phyloP scores from a whole-genome alignment of 2,797 vertebrate species.

The Myiothlypis coronata region DNA sequence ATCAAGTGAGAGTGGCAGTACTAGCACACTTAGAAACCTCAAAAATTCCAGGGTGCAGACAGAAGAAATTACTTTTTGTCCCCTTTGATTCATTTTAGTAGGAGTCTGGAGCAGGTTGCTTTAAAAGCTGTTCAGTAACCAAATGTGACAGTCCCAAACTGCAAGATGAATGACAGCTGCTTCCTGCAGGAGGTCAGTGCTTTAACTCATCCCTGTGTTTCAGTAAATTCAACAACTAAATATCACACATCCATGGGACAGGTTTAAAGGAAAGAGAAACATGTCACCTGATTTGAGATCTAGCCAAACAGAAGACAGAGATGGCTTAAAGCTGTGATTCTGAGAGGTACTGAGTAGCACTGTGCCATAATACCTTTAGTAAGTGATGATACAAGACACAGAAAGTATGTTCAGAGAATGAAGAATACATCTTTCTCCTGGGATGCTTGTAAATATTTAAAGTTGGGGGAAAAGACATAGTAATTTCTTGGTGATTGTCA shows the following conservation, averaged over 20 bases:
- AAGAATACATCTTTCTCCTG: not conserved
- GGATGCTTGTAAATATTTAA: slow-evolving; percentile 17
- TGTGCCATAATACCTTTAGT: not conserved
- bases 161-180: not conserved
- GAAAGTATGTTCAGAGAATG: not conserved
- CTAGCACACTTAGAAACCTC: not conserved
- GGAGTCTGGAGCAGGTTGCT: not conserved
- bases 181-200: not conserved
- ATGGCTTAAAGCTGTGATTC: not conserved
- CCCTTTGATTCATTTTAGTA: not conserved
- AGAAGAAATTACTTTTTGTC: not conserved
- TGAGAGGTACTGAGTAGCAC: not conserved
- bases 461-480: not conserved
- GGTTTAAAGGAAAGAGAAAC: not conserved
- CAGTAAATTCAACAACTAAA: not conserved
- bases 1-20: not conserved
- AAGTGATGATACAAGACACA: not conserved
- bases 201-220: not conserved
- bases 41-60: not conserved
- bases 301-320: not conserved
- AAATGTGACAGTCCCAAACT: not conserved
- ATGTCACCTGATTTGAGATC: not conserved
- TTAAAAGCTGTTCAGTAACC: not conserved
- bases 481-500: slow-evolving; percentile 13
- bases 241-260: not conserved